phyloP scores from a whole-genome alignment of 2,113 vertebrate species.

The Neolamprologus tretocephalus region DNA sequence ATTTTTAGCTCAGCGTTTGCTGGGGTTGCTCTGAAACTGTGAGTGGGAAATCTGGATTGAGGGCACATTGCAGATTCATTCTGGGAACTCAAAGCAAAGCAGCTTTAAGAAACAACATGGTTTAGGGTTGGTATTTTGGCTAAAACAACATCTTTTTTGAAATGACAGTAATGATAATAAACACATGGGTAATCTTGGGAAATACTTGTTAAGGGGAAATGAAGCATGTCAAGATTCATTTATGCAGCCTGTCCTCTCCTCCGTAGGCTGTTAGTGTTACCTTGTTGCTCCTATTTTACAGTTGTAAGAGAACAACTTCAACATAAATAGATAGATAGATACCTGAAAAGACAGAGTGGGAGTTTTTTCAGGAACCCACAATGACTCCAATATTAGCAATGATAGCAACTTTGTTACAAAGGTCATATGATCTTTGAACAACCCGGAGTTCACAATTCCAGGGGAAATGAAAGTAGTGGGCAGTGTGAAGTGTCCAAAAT shows the following conservation, averaged over 20 bases:
- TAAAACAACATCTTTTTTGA: neutral
- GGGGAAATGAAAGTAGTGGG: conserved; percentile 4
- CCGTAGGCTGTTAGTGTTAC: neutral
- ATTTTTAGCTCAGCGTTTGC: neutral
- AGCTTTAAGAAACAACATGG: neutral
- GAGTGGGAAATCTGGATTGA: neutral
- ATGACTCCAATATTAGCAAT: neutral
- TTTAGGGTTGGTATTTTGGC: neutral
- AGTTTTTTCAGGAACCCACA: neutral
- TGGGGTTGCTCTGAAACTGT: neutral
- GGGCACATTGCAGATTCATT: neutral
- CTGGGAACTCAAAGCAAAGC: neutral
- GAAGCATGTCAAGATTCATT: neutral
- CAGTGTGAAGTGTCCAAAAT: neutral
- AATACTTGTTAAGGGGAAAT: neutral
- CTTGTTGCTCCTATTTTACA: neutral
- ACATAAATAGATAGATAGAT: neutral
- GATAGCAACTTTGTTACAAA: neutral
- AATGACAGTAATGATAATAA: neutral
- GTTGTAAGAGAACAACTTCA: neutral
- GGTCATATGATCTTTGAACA: neutral
- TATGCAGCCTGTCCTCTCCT: neutral
- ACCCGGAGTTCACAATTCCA: neutral
- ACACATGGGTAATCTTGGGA: neutral
- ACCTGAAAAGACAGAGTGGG: neutral